Evolutionary conservation across 2,797 vertebrate species (phyloP).

Genomic region (Dromococcyx pavoninus): DNA sequence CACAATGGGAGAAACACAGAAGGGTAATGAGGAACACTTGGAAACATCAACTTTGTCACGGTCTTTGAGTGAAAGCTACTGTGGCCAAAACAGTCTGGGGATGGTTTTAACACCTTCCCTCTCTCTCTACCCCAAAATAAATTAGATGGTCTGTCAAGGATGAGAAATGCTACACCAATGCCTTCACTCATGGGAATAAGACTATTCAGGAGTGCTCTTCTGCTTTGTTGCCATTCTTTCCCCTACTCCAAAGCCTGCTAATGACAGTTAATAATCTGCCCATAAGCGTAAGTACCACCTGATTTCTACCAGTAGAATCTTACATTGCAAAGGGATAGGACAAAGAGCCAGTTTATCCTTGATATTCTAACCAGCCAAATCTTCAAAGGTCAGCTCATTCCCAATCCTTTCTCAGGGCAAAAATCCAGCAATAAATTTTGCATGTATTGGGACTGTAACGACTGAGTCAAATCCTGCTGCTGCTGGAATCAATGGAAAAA

Average conservation of each 20-base stretch:
- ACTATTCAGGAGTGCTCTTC: not conserved
- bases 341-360: not conserved
- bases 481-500: not conserved
- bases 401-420: not conserved
- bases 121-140: not conserved
- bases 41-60: not conserved
- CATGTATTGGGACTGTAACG: not conserved
- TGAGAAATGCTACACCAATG: not conserved
- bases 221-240: not conserved
- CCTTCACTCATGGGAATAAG: not conserved
- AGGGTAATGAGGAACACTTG: not conserved
- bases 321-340: not conserved
- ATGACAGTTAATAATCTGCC: too few relatives aligned
- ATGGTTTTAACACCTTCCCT: not conserved
- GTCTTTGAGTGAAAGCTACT: not conserved
- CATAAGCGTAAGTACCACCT: not conserved
- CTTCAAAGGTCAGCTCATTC: not conserved
- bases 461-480: not conserved
- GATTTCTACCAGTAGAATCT: not conserved
- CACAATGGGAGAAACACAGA: rapidly evolving
- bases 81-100: not conserved
- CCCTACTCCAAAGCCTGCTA: not conserved
- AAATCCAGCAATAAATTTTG: not conserved
- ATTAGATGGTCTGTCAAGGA: not conserved
- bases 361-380: not conserved